A percentile compares a stretch with the other conserved stretches of the same genome.
phyloP scores from a whole-genome alignment of 2,888 invertebrate genomes.

The Nudaria mundana region DNA sequence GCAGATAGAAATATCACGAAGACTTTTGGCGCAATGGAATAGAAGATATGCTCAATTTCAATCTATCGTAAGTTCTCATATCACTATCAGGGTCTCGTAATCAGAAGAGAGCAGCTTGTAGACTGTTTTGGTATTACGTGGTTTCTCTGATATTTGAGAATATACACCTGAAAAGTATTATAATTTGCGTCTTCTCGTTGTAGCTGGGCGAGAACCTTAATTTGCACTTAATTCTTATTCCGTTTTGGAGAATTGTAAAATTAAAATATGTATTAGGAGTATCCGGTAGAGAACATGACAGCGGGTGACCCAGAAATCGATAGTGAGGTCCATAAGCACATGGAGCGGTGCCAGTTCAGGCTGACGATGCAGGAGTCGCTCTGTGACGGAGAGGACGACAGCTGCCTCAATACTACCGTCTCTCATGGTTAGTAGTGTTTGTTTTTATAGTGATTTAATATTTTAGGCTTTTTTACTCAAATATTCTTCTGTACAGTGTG shows the following conservation, averaged over 20 bases:
- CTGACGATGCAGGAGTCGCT: slow-evolving; percentile 67
- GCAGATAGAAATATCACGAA: slow-evolving; percentile 47
- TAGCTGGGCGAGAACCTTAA: no score
- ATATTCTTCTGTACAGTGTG: no score
- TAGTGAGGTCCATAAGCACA: slow-evolving; percentile 47
- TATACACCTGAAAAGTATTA: not conserved
- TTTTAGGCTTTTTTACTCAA: no score
- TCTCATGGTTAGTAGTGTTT: slow-evolving; percentile 46
- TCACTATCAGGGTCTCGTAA: no score
- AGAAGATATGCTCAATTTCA: slow-evolving; percentile 56
- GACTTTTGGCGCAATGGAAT: slow-evolving; percentile 51
- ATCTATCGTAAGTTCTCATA: slow-evolving; percentile 45
- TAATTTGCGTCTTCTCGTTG: not conserved
- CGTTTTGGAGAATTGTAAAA: no score
- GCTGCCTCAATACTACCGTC: slow-evolving; percentile 42
- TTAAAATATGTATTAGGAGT: slow-evolving; percentile 39
- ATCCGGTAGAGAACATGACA: slow-evolving; percentile 48
- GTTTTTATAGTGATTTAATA: no score
- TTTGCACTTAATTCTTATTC: no score
- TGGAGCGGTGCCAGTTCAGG: slow-evolving; percentile 64
- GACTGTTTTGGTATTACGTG: not conserved
- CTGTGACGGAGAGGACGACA: slow-evolving; percentile 60
- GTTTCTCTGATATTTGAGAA: not conserved
- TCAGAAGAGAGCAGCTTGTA: not conserved
- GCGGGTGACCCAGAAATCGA: slow-evolving; percentile 54